Conservation (phyloP, 2,797 vertebrate genomes). For the Gobionotothen gibberifrons region DNA sequence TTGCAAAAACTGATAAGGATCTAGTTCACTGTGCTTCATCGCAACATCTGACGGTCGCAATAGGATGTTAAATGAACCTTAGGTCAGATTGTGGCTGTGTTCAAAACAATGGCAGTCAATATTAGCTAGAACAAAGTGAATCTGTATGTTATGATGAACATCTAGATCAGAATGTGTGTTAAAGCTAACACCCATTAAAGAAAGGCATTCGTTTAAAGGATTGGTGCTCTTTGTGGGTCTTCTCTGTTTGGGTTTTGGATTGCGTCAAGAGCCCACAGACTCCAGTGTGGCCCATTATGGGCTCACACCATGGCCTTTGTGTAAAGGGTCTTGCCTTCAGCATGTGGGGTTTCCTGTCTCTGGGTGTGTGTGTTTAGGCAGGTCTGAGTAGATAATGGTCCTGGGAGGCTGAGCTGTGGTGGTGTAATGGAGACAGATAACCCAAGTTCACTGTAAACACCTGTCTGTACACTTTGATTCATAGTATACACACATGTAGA, state of each 20-base stretch:
- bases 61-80: slow-evolving; percentile 55
- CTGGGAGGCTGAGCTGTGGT: slow-evolving; percentile 72
- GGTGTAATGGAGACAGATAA: slow-evolving; percentile 87
- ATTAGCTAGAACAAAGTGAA: slow-evolving; percentile 24
- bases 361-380: slow-evolving; percentile 79
- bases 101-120: slow-evolving; percentile 42
- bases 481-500: slow-evolving; percentile 84
- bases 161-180: slow-evolving; percentile 25
- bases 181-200: slow-evolving; percentile 56
- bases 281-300: slow-evolving; percentile 59
- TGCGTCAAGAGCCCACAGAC: slow-evolving; percentile 39
- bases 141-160: slow-evolving; percentile 41
- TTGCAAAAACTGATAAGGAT: slow-evolving; percentile 68
- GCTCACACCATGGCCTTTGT: slow-evolving; percentile 49
- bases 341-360: slow-evolving; percentile 68
- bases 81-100: slow-evolving; percentile 44
- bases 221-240: slow-evolving; percentile 11
- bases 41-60: slow-evolving; percentile 45
- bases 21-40: slow-evolving; percentile 50
- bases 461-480: slow-evolving; percentile 87
- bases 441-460: slow-evolving; percentile 87
- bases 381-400: slow-evolving; percentile 85
- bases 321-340: slow-evolving; percentile 59
- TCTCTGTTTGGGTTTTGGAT: slow-evolving; percentile 64
- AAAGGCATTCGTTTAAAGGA: slow-evolving; percentile 9